Evolutionary conservation across 2,797 vertebrate species (phyloP).

Genomic region (Chaunax sp.): DNA sequence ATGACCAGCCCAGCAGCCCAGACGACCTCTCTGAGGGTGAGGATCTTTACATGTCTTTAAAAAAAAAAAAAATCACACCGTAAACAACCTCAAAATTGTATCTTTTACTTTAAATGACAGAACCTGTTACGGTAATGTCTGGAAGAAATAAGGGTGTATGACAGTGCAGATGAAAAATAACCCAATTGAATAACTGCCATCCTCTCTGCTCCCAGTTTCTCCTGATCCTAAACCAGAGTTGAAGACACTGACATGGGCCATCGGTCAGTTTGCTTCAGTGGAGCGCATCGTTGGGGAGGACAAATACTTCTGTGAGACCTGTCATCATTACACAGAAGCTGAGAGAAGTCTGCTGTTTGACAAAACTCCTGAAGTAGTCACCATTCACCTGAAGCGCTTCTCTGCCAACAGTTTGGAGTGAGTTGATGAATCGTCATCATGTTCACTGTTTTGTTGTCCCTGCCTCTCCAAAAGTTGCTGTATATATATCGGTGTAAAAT

Average conservation of each 20-base stretch:
- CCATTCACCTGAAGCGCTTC: constrained; percentile 99
- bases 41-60: not conserved
- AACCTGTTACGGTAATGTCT: too few relatives aligned
- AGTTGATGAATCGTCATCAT: constrained; percentile 35
- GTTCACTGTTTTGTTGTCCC: not conserved
- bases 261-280: constrained; percentile 97
- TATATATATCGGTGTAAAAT: too few relatives aligned
- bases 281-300: constrained; percentile 98
- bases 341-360: constrained; percentile 97
- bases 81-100: not conserved
- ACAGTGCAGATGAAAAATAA: not conserved
- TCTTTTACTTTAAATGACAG: not conserved
- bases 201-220: constrained; percentile 85
- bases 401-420: constrained; percentile 94
- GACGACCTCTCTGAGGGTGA: constrained; percentile 90
- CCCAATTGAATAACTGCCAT: too few relatives aligned
- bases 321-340: constrained; percentile 95
- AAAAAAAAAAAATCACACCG: not conserved
- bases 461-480: too few relatives aligned
- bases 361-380: constrained; percentile 97
- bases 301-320: constrained; percentile 99
- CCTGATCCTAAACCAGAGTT: constrained; percentile 94
- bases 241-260: constrained; percentile 96
- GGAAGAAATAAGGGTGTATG: not conserved
- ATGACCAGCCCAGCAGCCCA: constrained; percentile 88